Evolutionary conservation across 1,140 invertebrate genomes (phyloP).

Genomic region (Pygmarrhopalites habei): DNA sequence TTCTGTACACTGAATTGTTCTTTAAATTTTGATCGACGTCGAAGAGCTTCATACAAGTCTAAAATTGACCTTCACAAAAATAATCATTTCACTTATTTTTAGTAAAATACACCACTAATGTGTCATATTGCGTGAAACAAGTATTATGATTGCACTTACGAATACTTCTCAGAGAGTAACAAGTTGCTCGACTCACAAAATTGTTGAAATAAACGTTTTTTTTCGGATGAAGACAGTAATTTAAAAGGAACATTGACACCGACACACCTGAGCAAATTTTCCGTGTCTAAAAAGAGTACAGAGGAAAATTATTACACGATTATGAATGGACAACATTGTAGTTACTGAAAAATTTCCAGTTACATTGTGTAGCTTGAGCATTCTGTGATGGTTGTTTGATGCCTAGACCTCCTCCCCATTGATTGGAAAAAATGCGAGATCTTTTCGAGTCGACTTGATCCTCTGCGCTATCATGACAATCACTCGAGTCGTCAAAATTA

Average conservation of each 20-base stretch:
- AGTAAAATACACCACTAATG: too few relatives aligned
- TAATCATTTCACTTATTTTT: too few relatives aligned
- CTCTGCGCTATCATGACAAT: too few relatives aligned
- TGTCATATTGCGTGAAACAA: too few relatives aligned
- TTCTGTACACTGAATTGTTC: conserved; percentile 18
- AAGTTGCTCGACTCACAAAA: conserved; percentile 26
- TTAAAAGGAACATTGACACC: conserved; percentile 25
- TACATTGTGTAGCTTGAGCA: conserved; percentile 28
- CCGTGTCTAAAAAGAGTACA: conserved; percentile 22
- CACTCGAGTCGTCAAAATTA: too few relatives aligned
- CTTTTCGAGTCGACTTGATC: too few relatives aligned
- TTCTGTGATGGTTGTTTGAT: too few relatives aligned
- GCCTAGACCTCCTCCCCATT: too few relatives aligned
- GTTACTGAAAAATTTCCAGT: neutral
- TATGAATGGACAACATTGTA: neutral
- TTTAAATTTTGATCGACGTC: conserved; percentile 24
- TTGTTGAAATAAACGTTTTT: conserved; percentile 19
- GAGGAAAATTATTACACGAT: neutral
- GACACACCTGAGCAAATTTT: conserved; percentile 17
- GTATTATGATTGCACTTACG: too few relatives aligned
- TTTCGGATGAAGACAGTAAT: conserved; percentile 11
- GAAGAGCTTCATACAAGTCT: conserved; percentile 31
- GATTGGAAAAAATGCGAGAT: too few relatives aligned
- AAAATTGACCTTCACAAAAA: conserved; percentile 21
- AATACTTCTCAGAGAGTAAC: conserved; percentile 15